Conservation (phyloP, 2,888 invertebrate genomes). For the Prenolepis imparis region DNA sequence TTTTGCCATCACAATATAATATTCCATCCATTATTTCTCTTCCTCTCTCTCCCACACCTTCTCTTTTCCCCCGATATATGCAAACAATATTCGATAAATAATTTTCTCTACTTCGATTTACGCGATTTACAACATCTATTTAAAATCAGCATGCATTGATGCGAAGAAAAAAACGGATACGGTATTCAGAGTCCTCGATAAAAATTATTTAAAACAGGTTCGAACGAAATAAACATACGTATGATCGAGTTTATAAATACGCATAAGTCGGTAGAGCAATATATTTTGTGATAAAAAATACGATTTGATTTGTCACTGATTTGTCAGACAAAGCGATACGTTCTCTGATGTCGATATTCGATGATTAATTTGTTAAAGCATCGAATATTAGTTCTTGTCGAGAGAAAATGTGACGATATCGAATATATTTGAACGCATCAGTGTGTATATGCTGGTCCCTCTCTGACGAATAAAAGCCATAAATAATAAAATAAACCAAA, state of each 20-base stretch:
- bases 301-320: conserved; percentile 26
- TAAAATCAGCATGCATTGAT: conserved; percentile 1
- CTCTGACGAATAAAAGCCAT: conserved; percentile 32
- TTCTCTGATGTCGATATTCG: conserved; percentile 18
- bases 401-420: conserved; percentile 24
- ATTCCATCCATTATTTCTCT: background rate
- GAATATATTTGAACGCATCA: conserved; percentile 22
- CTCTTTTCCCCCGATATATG: background rate
- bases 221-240: background rate
- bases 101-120: background rate
- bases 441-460: background rate
- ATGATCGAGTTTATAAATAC: background rate
- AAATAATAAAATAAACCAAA: conserved; percentile 56
- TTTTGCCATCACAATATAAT: conserved; percentile 1
- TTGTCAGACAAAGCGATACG: conserved; percentile 15
- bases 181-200: background rate
- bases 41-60: background rate
- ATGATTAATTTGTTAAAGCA: conserved; percentile 27
- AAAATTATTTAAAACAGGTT: background rate
- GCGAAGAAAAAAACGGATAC: background rate
- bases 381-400: conserved; percentile 33
- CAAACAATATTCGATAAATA: background rate
- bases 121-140: background rate
- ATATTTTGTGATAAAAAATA: conserved; percentile 1
- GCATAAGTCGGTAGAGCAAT: background rate